Conservation (phyloP, 2,113 vertebrate species). For the mouse (Mus musculus) region GRCm39 chr4:36730001-36730500, state of each 20-base stretch:
- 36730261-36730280: not conserved
- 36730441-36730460: not conserved
- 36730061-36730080: not conserved
- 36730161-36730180: not conserved
- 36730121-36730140: not conserved
- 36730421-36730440: not conserved
- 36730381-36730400: not conserved
- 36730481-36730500: not conserved
- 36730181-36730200: rapidly evolving
- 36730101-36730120: not conserved
- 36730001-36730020: not conserved
- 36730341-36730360: not conserved
- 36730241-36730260: not conserved
- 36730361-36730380: not conserved
- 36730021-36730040: not conserved
- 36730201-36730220: not conserved
- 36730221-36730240: not conserved
- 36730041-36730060: not conserved
- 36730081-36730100: not conserved
- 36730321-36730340: not conserved
- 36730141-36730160: not conserved
- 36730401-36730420: not conserved
- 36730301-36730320: conserved; percentile 1
- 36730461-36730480: not conserved
- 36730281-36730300: not conserved